Conservation (phyloP, 2,113 vertebrate genomes). For the Heterotilapia buettikoferi region DNA sequence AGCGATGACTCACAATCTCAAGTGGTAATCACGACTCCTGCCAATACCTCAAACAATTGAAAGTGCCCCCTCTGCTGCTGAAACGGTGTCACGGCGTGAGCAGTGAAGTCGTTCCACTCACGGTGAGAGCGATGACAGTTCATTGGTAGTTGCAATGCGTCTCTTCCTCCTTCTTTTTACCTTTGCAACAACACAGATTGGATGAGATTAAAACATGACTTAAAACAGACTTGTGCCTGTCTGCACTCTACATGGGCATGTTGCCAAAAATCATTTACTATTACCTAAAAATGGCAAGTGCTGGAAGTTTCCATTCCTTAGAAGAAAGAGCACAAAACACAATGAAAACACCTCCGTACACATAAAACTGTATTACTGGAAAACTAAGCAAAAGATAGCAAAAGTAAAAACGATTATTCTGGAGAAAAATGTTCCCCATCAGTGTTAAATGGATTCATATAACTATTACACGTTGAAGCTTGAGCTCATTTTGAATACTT, state of each 20-base stretch:
- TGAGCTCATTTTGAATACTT: not conserved
- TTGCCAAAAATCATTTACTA: not conserved
- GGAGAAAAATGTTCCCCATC: not conserved
- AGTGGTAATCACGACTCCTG: not conserved
- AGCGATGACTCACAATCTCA: constrained; percentile 42
- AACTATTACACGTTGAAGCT: not conserved
- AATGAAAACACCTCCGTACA: not conserved
- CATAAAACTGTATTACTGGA: not conserved
- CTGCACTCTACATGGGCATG: not conserved
- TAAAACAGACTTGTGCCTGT: not conserved
- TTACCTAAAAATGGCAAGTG: not conserved
- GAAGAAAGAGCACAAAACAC: not conserved
- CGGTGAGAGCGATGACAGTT: not conserved
- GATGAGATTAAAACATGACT: not conserved
- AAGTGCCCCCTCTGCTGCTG: constrained; percentile 45
- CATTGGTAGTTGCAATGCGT: not conserved
- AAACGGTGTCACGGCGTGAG: not conserved
- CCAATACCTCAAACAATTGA: not conserved
- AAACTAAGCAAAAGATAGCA: not conserved
- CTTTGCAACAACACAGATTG: not conserved
- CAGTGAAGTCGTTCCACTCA: not conserved
- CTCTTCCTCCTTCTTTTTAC: not conserved
- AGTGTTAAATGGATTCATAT: not conserved
- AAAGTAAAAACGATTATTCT: not conserved
- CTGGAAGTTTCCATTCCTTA: not conserved